Evolutionary conservation across 2,113 vertebrate genomes (phyloP).

Genomic region (Myanophis thanlyinensis): DNA sequence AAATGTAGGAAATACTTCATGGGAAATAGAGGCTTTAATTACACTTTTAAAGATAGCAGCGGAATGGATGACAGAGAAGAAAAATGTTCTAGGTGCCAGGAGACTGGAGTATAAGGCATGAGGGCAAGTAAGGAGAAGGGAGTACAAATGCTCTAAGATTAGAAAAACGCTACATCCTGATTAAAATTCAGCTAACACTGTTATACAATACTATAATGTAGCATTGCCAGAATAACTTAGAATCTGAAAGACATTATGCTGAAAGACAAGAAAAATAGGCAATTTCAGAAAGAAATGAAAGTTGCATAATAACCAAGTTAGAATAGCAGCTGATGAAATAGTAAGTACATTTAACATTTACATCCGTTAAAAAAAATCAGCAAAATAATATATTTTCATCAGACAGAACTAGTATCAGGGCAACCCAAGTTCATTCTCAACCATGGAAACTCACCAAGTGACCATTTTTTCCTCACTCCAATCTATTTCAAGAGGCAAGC

Average conservation of each 20-base stretch:
- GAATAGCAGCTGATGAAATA: neutral
- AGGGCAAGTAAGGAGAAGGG: neutral
- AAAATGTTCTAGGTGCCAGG: neutral
- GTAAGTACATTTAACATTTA: neutral
- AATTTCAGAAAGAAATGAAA: neutral
- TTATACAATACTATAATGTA: neutral
- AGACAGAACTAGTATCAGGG: neutral
- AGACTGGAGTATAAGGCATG: neutral
- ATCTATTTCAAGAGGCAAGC: neutral
- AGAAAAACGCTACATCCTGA: neutral
- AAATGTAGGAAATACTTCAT: neutral
- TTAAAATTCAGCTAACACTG: neutral
- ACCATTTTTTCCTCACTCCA: neutral
- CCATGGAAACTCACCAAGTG: neutral
- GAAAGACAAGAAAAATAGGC: neutral
- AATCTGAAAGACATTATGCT: neutral
- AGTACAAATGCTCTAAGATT: neutral
- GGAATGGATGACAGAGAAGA: neutral
- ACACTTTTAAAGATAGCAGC: neutral
- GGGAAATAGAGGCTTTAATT: neutral
- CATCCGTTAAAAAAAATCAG: neutral
- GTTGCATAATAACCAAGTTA: slow-evolving; percentile 9
- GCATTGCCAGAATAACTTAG: slow-evolving; percentile 3
- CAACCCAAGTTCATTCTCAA: neutral
- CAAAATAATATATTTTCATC: neutral